Conservation (phyloP, 1,140 invertebrate genomes). For the Drosophila parvula region DNA sequence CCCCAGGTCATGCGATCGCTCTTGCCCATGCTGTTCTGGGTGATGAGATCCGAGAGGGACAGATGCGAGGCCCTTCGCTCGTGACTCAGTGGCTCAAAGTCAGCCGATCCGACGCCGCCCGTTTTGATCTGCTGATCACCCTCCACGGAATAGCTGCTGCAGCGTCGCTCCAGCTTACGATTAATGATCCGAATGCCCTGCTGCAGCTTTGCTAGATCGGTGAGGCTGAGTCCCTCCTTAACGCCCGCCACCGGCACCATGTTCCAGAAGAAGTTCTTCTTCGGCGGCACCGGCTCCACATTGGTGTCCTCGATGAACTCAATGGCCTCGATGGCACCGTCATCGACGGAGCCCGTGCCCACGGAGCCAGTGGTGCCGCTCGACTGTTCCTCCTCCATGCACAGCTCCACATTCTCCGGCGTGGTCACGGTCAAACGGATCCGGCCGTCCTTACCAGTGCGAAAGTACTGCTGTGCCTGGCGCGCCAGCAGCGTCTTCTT, state of each 20-base stretch:
- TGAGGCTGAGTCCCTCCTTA: slow-evolving; percentile 76
- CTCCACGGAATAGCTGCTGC: slow-evolving; percentile 66
- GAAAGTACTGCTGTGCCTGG: slow-evolving; percentile 59
- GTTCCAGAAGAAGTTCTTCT: slow-evolving; percentile 80
- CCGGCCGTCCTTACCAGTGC: slow-evolving; percentile 62
- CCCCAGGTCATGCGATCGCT: slow-evolving; percentile 83
- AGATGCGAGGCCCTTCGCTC: slow-evolving; percentile 61
- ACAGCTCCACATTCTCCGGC: slow-evolving; percentile 78
- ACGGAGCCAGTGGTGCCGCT: slow-evolving; percentile 48
- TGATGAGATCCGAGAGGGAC: slow-evolving; percentile 81
- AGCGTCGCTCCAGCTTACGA: slow-evolving; percentile 66
- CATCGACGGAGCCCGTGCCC: slow-evolving; percentile 61
- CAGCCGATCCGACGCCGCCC: slow-evolving; percentile 3
- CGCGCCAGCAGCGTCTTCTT: slow-evolving; percentile 69
- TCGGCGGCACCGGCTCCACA: slow-evolving; percentile 28
- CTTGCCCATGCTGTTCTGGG: slow-evolving; percentile 82
- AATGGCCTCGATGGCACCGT: slow-evolving; percentile 77
- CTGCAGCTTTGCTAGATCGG: slow-evolving; percentile 70
- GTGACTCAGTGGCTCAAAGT: slow-evolving; percentile 30
- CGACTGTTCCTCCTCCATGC: slow-evolving; percentile 73
- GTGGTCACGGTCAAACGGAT: slow-evolving; percentile 78
- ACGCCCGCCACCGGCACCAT: slow-evolving; percentile 68
- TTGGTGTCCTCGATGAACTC: slow-evolving; percentile 61
- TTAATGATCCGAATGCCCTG: slow-evolving; percentile 66
- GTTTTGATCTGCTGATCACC: slow-evolving; percentile 27